phyloP scores from a whole-genome alignment of 2,113 vertebrate genomes.

The Grammomys surdaster region DNA sequence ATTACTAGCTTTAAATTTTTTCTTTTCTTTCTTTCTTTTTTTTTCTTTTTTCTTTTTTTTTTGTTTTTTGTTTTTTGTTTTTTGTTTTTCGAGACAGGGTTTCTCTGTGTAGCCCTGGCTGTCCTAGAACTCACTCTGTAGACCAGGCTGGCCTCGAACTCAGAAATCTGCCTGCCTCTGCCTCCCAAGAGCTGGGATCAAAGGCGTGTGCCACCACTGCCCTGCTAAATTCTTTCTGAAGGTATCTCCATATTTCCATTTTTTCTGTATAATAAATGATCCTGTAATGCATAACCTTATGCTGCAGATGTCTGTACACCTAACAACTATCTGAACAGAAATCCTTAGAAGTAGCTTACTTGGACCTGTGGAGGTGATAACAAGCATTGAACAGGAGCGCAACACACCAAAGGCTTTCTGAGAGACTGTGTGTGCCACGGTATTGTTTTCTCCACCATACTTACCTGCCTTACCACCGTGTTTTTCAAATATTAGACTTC shows the following conservation, averaged over 20 bases:
- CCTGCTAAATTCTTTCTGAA: neutral
- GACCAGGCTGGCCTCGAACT: too few relatives aligned
- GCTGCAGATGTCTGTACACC: neutral
- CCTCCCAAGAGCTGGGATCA: too few relatives aligned
- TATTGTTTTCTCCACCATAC: neutral
- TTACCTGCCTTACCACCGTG: neutral
- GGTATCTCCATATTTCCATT: neutral
- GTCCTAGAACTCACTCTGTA: too few relatives aligned
- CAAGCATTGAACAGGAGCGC: neutral
- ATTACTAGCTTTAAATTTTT: neutral
- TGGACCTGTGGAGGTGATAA: neutral
- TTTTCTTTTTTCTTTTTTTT: too few relatives aligned
- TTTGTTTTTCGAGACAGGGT: too few relatives aligned
- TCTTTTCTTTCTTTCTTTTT: neutral
- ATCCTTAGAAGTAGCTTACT: neutral
- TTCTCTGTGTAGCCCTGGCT: too few relatives aligned
- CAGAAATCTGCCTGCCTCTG: too few relatives aligned
- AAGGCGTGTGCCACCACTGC: too few relatives aligned
- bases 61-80: too few relatives aligned
- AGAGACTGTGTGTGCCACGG: neutral
- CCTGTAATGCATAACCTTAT: neutral
- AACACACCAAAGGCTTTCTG: neutral
- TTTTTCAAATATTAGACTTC: slow-evolving; percentile 33
- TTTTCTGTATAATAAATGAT: slow-evolving; percentile 7
- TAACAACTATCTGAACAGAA: slow-evolving; percentile 11